Evolutionary conservation across 1,140 invertebrate genomes (phyloP).

Genomic region (Hyles euphorbiae): DNA sequence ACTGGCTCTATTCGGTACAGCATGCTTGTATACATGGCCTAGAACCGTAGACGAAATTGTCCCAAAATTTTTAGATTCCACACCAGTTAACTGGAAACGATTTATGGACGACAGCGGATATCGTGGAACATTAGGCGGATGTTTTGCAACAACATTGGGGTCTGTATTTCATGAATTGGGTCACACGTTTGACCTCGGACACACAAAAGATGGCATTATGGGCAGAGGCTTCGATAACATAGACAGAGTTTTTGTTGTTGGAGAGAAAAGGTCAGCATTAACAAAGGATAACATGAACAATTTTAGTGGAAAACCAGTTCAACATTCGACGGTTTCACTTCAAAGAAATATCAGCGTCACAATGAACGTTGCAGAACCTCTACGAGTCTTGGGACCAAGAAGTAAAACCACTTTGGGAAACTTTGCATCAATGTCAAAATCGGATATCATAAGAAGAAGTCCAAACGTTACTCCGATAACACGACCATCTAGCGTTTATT

Average conservation of each 20-base stretch:
- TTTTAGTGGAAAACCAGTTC: conserved; percentile 65
- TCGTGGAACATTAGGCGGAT: conserved; percentile 89
- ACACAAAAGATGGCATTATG: conserved; percentile 95
- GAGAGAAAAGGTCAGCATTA: conserved; percentile 63
- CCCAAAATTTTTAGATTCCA: conserved; percentile 73
- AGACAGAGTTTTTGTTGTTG: conserved; percentile 83
- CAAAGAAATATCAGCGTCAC: conserved; percentile 72
- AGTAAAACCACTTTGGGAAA: conserved; percentile 74
- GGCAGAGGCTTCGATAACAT: conserved; percentile 94
- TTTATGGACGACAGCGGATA: conserved; percentile 94
- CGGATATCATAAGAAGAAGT: conserved; percentile 69
- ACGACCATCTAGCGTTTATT: conserved; percentile 70
- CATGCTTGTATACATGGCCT: conserved; percentile 94
- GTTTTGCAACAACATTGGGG: conserved; percentile 93
- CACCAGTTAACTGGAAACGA: conserved; percentile 80
- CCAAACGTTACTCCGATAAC: conserved; percentile 72
- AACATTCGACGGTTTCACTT: conserved; percentile 65
- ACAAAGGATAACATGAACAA: conserved; percentile 72
- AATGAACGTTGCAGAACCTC: conserved; percentile 70
- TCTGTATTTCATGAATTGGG: conserved; percentile 96
- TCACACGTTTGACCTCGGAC: conserved; percentile 95
- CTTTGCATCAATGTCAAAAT: conserved; percentile 70
- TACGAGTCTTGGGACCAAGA: conserved; percentile 66
- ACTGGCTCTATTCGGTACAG: conserved; percentile 92
- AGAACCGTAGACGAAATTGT: conserved; percentile 81